A percentile compares a stretch with the other conserved stretches of the same genome.
These are phyloP conservation scores for Solenopsis fugax DNA, from an alignment of 1,140 invertebrate genomes.

Conservation along the genomic window DNA sequence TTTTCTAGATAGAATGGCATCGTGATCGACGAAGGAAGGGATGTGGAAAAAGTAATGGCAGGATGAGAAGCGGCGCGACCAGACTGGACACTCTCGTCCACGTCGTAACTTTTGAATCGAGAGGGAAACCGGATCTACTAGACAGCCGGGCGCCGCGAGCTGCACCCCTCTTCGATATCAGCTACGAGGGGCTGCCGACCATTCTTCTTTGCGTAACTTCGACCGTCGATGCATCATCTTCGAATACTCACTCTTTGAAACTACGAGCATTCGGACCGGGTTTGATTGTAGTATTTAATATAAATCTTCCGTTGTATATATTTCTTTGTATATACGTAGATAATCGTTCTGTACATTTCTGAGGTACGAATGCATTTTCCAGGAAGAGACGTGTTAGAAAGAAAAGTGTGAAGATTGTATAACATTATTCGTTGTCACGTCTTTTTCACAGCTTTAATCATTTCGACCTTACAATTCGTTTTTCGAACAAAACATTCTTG, in stretches of 20 bases:
- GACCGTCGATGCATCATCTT: background rate
- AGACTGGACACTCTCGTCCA: slow-evolving; percentile 71
- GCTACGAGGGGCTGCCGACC: slow-evolving; percentile 49
- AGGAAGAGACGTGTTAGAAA: background rate
- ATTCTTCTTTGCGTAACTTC: slow-evolving; percentile 31
- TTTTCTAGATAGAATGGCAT: slow-evolving; percentile 30
- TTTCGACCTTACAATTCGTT: background rate
- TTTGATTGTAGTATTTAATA: slow-evolving; percentile 9
- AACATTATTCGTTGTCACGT: background rate
- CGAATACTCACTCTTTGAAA: background rate
- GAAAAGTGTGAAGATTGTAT: background rate
- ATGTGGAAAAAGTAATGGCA: slow-evolving; percentile 16
- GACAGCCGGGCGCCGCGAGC: slow-evolving; percentile 82
- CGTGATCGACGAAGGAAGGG: background rate
- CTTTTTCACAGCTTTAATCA: background rate
- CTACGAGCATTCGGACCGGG: background rate
- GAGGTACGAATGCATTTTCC: background rate
- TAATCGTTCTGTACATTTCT: background rate
- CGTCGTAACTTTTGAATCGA: slow-evolving; percentile 76
- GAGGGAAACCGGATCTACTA: slow-evolving; percentile 80
- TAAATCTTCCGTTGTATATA: background rate
- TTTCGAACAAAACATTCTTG: background rate
- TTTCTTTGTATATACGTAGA: background rate
- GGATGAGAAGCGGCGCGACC: slow-evolving; percentile 11
- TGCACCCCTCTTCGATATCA: slow-evolving; percentile 74